Percentiles rank a stretch among this genome's conserved stretches.
These are phyloP conservation scores for Himalopsyche japonica DNA, from an alignment of 2,888 invertebrate genomes.

Conservation along the genomic window DNA sequence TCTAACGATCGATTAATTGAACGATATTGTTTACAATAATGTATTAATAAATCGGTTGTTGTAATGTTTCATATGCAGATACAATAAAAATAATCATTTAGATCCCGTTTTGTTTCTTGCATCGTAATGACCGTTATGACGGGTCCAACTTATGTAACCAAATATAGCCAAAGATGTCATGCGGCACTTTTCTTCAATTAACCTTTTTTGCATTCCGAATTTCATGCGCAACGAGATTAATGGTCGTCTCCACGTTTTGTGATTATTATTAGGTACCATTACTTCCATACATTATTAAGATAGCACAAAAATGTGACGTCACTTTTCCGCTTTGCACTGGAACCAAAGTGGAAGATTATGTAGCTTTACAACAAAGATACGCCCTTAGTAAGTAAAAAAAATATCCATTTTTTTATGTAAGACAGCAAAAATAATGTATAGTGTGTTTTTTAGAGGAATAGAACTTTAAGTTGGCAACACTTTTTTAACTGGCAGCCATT, in stretches of 20 bases:
- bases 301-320: neutral
- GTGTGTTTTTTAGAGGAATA: too few species aligned
- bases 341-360: neutral
- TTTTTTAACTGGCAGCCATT: too few species aligned
- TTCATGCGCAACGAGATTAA: neutral
- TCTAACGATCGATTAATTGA: too few species aligned
- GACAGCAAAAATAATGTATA: too few species aligned
- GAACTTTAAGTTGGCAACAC: too few species aligned
- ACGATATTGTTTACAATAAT: too few species aligned
- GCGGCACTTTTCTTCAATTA: conserved; percentile 1
- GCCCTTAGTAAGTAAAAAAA: neutral
- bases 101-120: neutral
- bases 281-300: neutral
- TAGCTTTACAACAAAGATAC: neutral
- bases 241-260: neutral
- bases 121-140: neutral
- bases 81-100: neutral
- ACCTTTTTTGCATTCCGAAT: conserved; percentile 1
- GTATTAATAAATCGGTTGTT: neutral
- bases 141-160: neutral
- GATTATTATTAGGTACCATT: neutral
- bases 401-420: too few species aligned
- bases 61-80: neutral
- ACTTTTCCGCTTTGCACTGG: neutral
- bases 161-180: neutral